Base-by-base conservation (phyloP, 2,888 invertebrate species). In the Pollenia amentaria region DNA sequence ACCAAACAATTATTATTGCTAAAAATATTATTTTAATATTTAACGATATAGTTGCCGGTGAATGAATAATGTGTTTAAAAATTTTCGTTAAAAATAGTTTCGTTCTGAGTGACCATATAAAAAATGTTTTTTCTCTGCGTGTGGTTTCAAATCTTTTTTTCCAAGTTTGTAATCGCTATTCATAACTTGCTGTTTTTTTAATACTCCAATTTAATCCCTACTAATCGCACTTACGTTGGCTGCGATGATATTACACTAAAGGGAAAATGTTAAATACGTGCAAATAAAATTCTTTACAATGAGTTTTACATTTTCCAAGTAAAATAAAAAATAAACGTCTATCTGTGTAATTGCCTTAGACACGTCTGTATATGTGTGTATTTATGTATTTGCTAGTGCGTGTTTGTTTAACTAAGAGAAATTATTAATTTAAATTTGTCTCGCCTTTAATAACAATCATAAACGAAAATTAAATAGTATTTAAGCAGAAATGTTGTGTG, bases 371-470 rank as follows among this genome's bases (percentile, higher is more conserved):
- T 3, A 8, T 38, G n/a, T 21, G 21, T 21, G 29, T 29, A 29
- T 29, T 29, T 29, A 29, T 29, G 29, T 0, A 29, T 29, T 38
- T 60, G 40, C 9, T 38, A 38, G 40, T 62, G 40, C 9, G 40
- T 62, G 64, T 53, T 14, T 29, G n/a, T n/a, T 10, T 69, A n/a
- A 29, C 7, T 51, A 38, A 62, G 21, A 40, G 55, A 44, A 83
- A 60, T 21, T 51, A 60, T 62, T 73, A 67, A 84, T 79, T 84
- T 69, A 76, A 84, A 70, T 42, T 62, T 73, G 79, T 84, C 75
- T 84, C 69, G 75, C 55, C 60, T 14, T 67, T 75, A 75, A n/a
- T 82, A 70, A 70, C n/a, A 62, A 40, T n/a, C 51, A 29, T 69
- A 46, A 14, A 18, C 18, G 10, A 62, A 70, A 70, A 55, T 64